phyloP scores from a whole-genome alignment of 2,113 vertebrate genomes.

The Trochalopteron elliotii region DNA sequence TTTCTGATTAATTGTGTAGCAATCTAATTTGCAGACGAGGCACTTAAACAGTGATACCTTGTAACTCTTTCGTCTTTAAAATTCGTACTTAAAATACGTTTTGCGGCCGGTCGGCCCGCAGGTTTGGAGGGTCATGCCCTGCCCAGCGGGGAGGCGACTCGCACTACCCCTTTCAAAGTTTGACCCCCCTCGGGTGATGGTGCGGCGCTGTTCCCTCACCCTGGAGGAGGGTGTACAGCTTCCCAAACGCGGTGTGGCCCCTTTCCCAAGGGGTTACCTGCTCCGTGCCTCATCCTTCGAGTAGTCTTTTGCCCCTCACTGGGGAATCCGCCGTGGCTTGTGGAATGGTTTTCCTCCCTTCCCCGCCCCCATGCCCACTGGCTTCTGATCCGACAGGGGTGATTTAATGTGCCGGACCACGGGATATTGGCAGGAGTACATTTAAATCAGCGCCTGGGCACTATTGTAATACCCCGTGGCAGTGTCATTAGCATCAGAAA shows the following conservation, averaged over 20 bases:
- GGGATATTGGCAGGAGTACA: slow-evolving; percentile 23
- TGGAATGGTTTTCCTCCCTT: neutral
- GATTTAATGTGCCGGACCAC: slow-evolving; percentile 65
- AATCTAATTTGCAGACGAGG: slow-evolving; percentile 83
- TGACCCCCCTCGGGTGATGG: neutral
- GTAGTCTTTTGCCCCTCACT: neutral
- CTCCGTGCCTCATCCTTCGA: neutral
- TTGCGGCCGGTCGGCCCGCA: neutral
- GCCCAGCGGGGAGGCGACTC: neutral
- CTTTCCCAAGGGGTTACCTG: neutral
- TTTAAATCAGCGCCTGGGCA: slow-evolving; percentile 64
- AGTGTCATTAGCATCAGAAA: slow-evolving; percentile 80
- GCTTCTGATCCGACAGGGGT: slow-evolving; percentile 11
- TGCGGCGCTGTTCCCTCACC: neutral
- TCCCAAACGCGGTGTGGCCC: accelerated
- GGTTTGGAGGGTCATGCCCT: neutral
- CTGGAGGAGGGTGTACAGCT: neutral
- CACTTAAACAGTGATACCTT: slow-evolving; percentile 79
- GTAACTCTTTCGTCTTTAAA: slow-evolving; percentile 77
- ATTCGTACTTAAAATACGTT: slow-evolving; percentile 63
- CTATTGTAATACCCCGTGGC: slow-evolving; percentile 63
- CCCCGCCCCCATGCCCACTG: neutral
- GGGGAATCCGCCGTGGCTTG: neutral
- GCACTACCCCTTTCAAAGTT: neutral
- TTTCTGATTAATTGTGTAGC: slow-evolving; percentile 85